Evolutionary conservation across 53 echinoderm and acorn worm genomes (phyloP), one percentile per base, ranked within the genome.

Genomic region (Paracentrotus lividus): DNA sequence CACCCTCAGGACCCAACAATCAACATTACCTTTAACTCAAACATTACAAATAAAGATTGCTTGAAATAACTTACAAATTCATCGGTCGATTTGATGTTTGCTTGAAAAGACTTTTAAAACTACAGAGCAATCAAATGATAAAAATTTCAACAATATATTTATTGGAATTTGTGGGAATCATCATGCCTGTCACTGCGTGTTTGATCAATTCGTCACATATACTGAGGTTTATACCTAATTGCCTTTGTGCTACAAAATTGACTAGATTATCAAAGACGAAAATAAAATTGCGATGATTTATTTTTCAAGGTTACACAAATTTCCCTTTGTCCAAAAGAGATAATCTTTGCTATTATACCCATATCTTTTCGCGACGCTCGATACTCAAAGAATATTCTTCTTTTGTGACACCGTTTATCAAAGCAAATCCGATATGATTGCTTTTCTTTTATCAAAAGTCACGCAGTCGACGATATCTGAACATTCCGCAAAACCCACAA

Each of bases 261-360:
- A 29, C 31, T 29, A 8, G 27, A 8, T 64, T 64, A 9, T 64
- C 64, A 64, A 64, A 64, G 8, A 27, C 18, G 57, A 23, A 23
- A 13, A 4, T 5, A 40, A 36, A 40, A 12, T 38, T 38, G 38
- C 40, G 36, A 72, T 40, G 18, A 72, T 36, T 57, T 72, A 16
- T 72, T 72, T 34, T 40, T 38, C 72, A 72, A 72, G 72, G 72
- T 72, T 72, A 36, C 36, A 72, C 72, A 72, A 72, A 18, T 72
- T 72, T 38, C 18, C 72, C 21, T 72, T 72, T 72, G 72, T 72
- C 36, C 40, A 40, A 8, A 72, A 40, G 18, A 72, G 18, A 72
- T 40, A 16, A 36, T 72, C 72, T 72, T 72, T 16, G 38, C 72
- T 72, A 72, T 38, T 72, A 72, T 20, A 72, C 40, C 14, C 21